Evolutionary conservation across 2,113 vertebrate genomes (phyloP).

Genomic region (Pterocles gutturalis): DNA sequence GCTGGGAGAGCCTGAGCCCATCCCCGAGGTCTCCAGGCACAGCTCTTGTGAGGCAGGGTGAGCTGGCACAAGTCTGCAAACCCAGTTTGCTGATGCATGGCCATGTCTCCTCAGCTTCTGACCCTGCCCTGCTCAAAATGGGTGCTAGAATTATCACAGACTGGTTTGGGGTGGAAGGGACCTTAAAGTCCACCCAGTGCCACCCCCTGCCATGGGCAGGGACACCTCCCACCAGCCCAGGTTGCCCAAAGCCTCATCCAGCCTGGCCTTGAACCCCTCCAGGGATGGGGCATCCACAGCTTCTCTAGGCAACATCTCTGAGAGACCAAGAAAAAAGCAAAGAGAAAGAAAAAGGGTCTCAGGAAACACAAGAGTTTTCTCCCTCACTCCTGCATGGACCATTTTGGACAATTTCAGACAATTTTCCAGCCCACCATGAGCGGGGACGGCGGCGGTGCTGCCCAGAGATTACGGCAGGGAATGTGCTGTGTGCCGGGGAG

Average conservation of each 20-base stretch:
- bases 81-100: fast-evolving
- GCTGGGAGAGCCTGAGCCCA: no score
- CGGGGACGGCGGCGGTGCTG: fast-evolving
- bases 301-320: background rate
- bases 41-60: background rate
- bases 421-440: background rate
- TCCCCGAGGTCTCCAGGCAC: fast-evolving
- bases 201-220: no score
- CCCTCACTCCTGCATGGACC: fast-evolving
- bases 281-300: no score
- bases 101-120: background rate
- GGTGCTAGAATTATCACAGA: no score
- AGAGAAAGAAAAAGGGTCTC: background rate
- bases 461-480: background rate
- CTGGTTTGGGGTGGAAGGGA: no score
- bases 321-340: background rate
- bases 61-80: fast-evolving
- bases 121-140: background rate
- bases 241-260: no score
- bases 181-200: no score
- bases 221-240: no score
- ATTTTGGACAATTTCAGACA: no score
- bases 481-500: background rate
- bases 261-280: no score
- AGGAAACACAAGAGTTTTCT: background rate